phyloP scores from a whole-genome alignment of 1,140 invertebrate genomes.

The Bombus waltoni region DNA sequence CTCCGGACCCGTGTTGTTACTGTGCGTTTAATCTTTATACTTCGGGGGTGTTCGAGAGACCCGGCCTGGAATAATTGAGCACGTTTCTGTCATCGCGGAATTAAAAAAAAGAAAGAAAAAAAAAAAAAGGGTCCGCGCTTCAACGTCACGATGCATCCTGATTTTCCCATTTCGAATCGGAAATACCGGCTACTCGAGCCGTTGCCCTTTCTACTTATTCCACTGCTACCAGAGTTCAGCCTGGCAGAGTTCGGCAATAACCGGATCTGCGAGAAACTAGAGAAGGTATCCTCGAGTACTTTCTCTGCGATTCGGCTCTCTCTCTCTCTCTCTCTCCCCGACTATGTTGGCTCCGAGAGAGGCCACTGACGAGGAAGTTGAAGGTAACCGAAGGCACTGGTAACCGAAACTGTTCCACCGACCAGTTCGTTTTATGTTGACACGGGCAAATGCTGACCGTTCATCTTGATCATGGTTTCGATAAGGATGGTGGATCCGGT shows the following conservation, averaged over 20 bases:
- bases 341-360: not conserved
- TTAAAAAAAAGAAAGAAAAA: not conserved
- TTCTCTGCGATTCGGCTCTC: not conserved
- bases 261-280: conserved; percentile 42
- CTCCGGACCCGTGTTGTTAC: conserved; percentile 10
- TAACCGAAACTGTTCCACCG: conserved; percentile 28
- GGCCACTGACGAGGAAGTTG: not conserved
- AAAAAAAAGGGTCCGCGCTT: not conserved
- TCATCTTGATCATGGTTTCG: conserved; percentile 25
- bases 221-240: not conserved
- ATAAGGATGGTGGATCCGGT: conserved; percentile 31
- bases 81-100: conserved; percentile 37
- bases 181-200: not conserved
- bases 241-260: conserved; percentile 58
- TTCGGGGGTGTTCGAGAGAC: conserved; percentile 43
- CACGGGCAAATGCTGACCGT: conserved; percentile 54
- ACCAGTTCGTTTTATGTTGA: conserved; percentile 53
- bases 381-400: conserved; percentile 6
- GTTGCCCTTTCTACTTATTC: not conserved
- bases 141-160: no score
- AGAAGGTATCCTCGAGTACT: conserved; percentile 35
- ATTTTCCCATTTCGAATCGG: not conserved
- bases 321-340: no score
- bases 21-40: conserved; percentile 66
- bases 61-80: conserved; percentile 67